Evolutionary conservation across 2,888 invertebrate genomes (phyloP), one percentile per base, ranked within the genome.

Genomic region (Andrena bucephala): DNA sequence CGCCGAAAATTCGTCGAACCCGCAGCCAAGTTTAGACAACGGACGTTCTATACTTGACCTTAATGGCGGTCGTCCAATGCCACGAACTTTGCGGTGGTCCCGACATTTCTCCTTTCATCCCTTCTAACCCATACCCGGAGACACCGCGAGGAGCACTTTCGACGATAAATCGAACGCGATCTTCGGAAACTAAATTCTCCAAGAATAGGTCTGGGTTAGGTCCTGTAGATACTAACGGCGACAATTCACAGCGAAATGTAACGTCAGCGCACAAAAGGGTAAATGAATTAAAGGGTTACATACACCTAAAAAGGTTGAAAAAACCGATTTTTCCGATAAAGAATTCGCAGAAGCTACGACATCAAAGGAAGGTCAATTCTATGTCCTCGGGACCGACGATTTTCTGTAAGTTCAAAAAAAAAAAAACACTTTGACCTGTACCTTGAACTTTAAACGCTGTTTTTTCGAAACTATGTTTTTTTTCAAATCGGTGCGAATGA

Each of bases 1-100:
- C 73, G 73, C 50, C 68, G 60, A 81, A 81, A 77, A 60, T 63
- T 63, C 77, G 63, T 71, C 60, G 62, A 73, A 65, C 20, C 33
- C 31, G 57, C 13, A 65, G 65, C 78, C 78, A 86, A 84, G 67
- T 86, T 86, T 86, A 86, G 77, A 77, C 77, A 66, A 76, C 68
- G 68, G 62, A 72, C 73, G 67, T 60, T 66, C 87, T 84, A 85
- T 83, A 87, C 85, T 87, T 82, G 87, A 87, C 85, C 82, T 83
- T 85, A 87, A 85, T 77, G 82, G 77, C 82, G 69, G 33, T 31
- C 33, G 65, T 76, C 72, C 81, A 77, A 82, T 73, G 74, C 24
- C 74, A 48, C 50, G 50, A 59, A 66, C 85, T 74, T 77, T 10
- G 81, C 74, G 87, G 85, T 85, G 87, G 87, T 87, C 87, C 57